A percentile compares a stretch with the other conserved stretches of the same genome.
These are phyloP conservation scores for Morpho deidamia DNA, from an alignment of 2,888 invertebrate genomes.

Conservation along the genomic window DNA sequence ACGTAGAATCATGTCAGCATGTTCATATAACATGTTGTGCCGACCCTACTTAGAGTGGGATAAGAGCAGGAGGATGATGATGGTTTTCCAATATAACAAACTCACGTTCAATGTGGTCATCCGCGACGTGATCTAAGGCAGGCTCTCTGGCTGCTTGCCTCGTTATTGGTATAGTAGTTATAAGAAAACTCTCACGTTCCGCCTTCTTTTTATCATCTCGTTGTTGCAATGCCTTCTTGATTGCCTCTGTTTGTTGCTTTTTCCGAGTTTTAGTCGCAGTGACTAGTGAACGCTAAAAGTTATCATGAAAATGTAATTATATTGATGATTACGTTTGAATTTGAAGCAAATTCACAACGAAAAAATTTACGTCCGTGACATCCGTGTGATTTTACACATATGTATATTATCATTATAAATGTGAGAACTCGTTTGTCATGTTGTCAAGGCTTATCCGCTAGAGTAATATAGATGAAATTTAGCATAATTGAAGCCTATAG, in stretches of 20 bases:
- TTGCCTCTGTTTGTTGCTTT: slow-evolving; percentile 99
- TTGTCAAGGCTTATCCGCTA: too few species aligned
- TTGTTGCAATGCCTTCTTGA: slow-evolving; percentile 95
- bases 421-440: too few species aligned
- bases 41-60: too few species aligned
- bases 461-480: not conserved
- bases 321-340: too few species aligned
- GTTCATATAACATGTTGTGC: too few species aligned
- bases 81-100: not conserved
- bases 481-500: not conserved
- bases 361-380: too few species aligned
- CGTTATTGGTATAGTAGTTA: slow-evolving; percentile 96
- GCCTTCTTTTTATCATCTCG: slow-evolving; percentile 96
- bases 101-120: slow-evolving; percentile 91
- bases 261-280: slow-evolving; percentile 99
- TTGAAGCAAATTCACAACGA: too few species aligned
- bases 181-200: slow-evolving; percentile 96
- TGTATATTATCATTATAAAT: too few species aligned
- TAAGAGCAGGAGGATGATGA: too few species aligned
- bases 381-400: too few species aligned
- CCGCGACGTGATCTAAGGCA: slow-evolving; percentile 90
- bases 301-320: not conserved
- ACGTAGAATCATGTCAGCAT: too few species aligned
- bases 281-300: slow-evolving; percentile 89
- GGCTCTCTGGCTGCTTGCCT: slow-evolving; percentile 98